A percentile compares a stretch with the other conserved stretches of the same genome.
Evolutionary conservation across 1,140 invertebrate species (phyloP).

Genomic region (Bombus soroeensis): DNA sequence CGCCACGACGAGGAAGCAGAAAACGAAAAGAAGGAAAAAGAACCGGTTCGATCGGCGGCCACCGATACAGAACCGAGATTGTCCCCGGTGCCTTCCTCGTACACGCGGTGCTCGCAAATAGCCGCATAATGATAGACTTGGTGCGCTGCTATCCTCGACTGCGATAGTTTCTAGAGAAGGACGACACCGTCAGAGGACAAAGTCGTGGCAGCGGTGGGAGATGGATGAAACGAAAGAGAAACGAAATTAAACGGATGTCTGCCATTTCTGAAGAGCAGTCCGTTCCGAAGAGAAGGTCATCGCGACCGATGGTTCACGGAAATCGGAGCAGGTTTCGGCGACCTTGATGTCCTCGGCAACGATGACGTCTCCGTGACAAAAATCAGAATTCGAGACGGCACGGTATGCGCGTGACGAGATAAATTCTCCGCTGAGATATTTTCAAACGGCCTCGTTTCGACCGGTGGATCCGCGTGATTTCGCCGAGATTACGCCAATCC

Average conservation of each 20-base stretch:
- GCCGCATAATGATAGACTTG: slow-evolving; percentile 51
- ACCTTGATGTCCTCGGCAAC: slow-evolving; percentile 52
- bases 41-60: slow-evolving; percentile 58
- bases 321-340: slow-evolving; percentile 67
- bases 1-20: slow-evolving; percentile 21
- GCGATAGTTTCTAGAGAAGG: slow-evolving; percentile 33
- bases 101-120: slow-evolving; percentile 45
- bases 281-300: slow-evolving; percentile 44
- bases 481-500: slow-evolving; percentile 34
- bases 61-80: slow-evolving; percentile 35
- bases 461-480: neutral
- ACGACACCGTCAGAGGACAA: neutral
- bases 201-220: neutral
- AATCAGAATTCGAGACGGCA: slow-evolving; percentile 40
- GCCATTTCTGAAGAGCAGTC: slow-evolving; percentile 20
- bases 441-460: slow-evolving; percentile 19
- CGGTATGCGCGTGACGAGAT: slow-evolving; percentile 25
- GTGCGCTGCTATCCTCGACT: slow-evolving; percentile 23
- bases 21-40: slow-evolving; percentile 28
- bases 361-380: slow-evolving; percentile 54
- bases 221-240: slow-evolving; percentile 5
- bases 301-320: slow-evolving; percentile 59
- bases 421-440: slow-evolving; percentile 21
- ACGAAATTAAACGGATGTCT: slow-evolving; percentile 53
- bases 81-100: slow-evolving; percentile 53